Conservation (phyloP, 2,888 invertebrate species). For the Yponomeuta plumbellus region DNA sequence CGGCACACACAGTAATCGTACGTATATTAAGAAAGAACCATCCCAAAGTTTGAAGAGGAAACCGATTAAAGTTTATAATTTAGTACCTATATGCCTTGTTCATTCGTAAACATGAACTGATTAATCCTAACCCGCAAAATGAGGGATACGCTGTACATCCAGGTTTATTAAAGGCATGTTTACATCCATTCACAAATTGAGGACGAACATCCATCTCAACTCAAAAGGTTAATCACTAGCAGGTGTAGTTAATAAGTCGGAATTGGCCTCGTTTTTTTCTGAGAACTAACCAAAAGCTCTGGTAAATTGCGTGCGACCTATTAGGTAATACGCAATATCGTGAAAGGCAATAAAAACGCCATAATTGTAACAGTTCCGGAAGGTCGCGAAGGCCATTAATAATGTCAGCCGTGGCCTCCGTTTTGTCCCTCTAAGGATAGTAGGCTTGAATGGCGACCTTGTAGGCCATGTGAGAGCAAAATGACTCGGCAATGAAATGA, state of each 20-base stretch:
- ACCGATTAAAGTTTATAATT: neutral
- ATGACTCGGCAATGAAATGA: conserved; percentile 33
- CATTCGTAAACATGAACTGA: conserved; percentile 7
- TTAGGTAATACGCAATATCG: neutral
- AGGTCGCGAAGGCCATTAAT: conserved; percentile 5
- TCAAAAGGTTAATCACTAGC: neutral
- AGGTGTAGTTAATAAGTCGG: neutral
- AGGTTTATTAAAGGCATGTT: conserved; percentile 10
- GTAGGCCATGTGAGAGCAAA: conserved; percentile 31
- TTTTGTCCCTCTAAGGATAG: neutral
- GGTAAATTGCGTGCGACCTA: neutral
- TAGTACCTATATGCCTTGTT: neutral
- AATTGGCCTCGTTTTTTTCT: neutral
- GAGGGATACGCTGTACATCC: neutral
- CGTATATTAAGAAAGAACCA: neutral
- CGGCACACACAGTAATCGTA: neutral
- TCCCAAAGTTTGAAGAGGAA: neutral
- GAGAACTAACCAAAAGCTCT: neutral
- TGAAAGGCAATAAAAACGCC: neutral
- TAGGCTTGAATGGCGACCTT: conserved; percentile 36
- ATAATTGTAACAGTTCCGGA: neutral
- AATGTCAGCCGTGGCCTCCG: conserved; percentile 5
- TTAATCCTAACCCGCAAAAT: neutral
- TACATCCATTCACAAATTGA: neutral
- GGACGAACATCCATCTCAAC: conserved; percentile 4